Evolutionary conservation across 2,888 invertebrate species (phyloP), one percentile per base, ranked within the genome.

Genomic region (Limnephilus marmoratus): DNA sequence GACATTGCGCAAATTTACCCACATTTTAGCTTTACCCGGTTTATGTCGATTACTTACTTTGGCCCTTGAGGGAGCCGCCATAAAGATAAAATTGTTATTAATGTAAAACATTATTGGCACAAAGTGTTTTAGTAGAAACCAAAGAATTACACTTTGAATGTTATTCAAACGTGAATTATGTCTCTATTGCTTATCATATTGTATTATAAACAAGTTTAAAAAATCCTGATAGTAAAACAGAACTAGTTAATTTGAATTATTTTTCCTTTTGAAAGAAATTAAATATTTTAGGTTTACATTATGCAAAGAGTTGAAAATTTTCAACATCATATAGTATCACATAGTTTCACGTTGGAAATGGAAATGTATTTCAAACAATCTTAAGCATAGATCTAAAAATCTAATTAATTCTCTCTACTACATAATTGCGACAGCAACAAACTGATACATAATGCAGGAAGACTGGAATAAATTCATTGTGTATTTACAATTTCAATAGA

Each of bases 91-190:
- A 49, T 15, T 49, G 3, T 13, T 49, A 49, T 49, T 49, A 49
- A 49, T 49, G 49, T 85, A 86, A 86, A 86, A 86, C n/a, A 49
- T 45, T 41, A 86, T 86, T 86, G 86, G 86, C 86, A 86, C 86
- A 86, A 86, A 41, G 49, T 86, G 49, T 86, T 86, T n/a, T 68
- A 68, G 68, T 68, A n/a, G 68, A n/a, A 24, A 68, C n/a, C 9
- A 68, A 68, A 7, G 9, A 68, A 68, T 24, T 7, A 68, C 68
- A 18, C 4, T 68, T 53, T 15, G 18, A 18, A 53, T 53, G 41
- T 41, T 18, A 18, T 53, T 24, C 0, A 68, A 68, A 68, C 68
- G 7, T 24, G 24, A 68, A 68, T 68, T 68, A 24, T 68, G 9
- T 68, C 24, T 24, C 68, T 68, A 4, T 68, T 24, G 24, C 68